Evolutionary conservation across 1,140 invertebrate species (phyloP).

Genomic region (Drosophila takahashii): DNA sequence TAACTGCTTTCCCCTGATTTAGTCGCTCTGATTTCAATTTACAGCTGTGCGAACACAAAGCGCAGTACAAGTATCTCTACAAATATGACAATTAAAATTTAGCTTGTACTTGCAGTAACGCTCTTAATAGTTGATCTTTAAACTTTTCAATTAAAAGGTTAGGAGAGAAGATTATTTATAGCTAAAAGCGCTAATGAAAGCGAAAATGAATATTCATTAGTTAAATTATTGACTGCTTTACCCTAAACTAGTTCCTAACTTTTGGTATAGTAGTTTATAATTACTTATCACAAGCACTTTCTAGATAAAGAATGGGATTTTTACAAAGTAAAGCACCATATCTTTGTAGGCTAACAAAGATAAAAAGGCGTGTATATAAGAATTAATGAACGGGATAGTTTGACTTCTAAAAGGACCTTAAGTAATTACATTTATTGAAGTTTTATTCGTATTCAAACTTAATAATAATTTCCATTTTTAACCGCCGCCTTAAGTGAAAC

Average conservation of each 20-base stretch:
- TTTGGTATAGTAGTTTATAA: background rate
- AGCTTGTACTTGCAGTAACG: constrained; percentile 1
- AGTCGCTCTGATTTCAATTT: constrained; percentile 31
- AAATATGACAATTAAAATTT: constrained; percentile 1
- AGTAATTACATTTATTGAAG: too few species aligned
- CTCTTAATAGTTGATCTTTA: background rate
- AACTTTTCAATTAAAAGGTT: constrained; percentile 19
- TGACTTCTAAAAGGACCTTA: too few species aligned
- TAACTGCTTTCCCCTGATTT: constrained; percentile 61
- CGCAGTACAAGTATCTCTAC: constrained; percentile 1
- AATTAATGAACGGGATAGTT: background rate
- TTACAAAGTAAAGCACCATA: background rate
- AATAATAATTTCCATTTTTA: background rate
- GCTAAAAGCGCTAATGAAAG: background rate
- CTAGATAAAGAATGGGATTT: background rate
- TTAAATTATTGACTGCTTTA: background rate
- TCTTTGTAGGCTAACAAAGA: background rate
- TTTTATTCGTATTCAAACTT: background rate
- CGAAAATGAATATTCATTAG: background rate
- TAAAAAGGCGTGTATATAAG: background rate
- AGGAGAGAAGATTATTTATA: too few species aligned
- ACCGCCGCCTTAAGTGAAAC: background rate
- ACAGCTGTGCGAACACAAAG: constrained; percentile 29
- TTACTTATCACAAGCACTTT: background rate
- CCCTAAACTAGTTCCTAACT: background rate